Percentiles rank a stretch among this genome's conserved stretches.
Evolutionary conservation across 2,113 vertebrate species (phyloP).

Genomic region (Mus pahari): DNA sequence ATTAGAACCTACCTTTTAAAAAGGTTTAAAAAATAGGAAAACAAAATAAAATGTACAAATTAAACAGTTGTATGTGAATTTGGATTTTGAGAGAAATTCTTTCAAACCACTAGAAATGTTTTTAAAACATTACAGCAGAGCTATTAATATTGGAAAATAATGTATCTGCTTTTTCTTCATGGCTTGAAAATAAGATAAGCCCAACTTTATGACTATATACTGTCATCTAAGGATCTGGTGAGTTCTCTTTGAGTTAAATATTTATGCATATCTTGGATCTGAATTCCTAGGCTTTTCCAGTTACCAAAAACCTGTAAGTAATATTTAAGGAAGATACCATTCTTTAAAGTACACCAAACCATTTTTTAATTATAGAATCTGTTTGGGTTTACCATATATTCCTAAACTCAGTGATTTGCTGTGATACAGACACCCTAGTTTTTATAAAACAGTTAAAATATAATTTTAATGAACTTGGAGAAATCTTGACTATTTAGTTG

Average conservation of each 20-base stretch:
- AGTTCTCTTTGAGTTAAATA: constrained; percentile 42
- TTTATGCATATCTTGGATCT: constrained; percentile 54
- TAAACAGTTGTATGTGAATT: neutral
- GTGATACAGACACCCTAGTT: neutral
- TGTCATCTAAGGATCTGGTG: constrained; percentile 23
- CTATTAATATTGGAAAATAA: constrained; percentile 12
- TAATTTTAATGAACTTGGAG: constrained; percentile 14
- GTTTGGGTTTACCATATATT: neutral
- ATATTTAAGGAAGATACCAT: constrained; percentile 45
- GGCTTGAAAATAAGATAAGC: constrained; percentile 28
- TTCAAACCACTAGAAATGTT: constrained; percentile 39
- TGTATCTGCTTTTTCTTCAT: constrained; percentile 50
- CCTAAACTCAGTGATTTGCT: neutral
- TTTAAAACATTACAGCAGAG: constrained; percentile 39
- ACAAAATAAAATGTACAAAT: neutral
- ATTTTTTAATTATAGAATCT: constrained; percentile 11
- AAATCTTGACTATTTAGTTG: neutral
- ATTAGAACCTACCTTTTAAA: neutral
- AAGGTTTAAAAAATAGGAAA: neutral
- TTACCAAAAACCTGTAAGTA: constrained; percentile 41
- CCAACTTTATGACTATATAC: neutral
- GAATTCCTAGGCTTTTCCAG: constrained; percentile 50
- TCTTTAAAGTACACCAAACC: neutral
- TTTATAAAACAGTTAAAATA: constrained; percentile 48
- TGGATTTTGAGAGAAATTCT: constrained; percentile 33